phyloP scores from a whole-genome alignment of 2,797 vertebrate genomes.

The Geotrypetes seraphini region DNA sequence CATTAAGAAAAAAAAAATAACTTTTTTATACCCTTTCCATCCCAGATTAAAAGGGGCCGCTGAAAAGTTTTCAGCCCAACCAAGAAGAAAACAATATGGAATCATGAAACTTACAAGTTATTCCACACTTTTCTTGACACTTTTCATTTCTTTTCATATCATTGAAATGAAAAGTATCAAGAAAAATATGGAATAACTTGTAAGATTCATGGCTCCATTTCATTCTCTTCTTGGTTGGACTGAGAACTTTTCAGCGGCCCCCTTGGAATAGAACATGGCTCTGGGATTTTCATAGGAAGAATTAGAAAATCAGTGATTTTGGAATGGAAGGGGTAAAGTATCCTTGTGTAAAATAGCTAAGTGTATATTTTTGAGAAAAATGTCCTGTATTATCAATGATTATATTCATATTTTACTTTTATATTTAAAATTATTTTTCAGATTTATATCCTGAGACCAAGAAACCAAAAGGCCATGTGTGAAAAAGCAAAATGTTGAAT shows the following conservation, averaged over 20 bases:
- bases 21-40: constrained; percentile 34
- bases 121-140: too few species aligned
- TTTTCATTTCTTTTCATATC: too few species aligned
- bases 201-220: too few species aligned
- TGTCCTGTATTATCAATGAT: constrained; percentile 44
- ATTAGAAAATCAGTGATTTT: constrained; percentile 33
- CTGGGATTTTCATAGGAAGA: constrained; percentile 36
- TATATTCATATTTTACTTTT: constrained; percentile 38
- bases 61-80: too few species aligned
- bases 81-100: too few species aligned
- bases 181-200: too few species aligned
- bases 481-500: constrained; percentile 15
- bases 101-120: too few species aligned
- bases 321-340: constrained; percentile 32
- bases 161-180: too few species aligned
- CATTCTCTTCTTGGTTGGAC: too few species aligned
- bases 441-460: constrained; percentile 42
- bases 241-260: too few species aligned
- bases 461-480: constrained; percentile 37
- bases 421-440: constrained; percentile 43
- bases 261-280: constrained; percentile 18
- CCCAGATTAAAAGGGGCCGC: constrained; percentile 33
- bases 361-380: constrained; percentile 61
- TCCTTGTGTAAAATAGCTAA: constrained; percentile 50
- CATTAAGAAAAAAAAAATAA: too few species aligned